Evolutionary conservation across 2,797 vertebrate species (phyloP), one percentile per base, ranked within the genome.

Genomic region (Crossoptilon crossoptilon): DNA sequence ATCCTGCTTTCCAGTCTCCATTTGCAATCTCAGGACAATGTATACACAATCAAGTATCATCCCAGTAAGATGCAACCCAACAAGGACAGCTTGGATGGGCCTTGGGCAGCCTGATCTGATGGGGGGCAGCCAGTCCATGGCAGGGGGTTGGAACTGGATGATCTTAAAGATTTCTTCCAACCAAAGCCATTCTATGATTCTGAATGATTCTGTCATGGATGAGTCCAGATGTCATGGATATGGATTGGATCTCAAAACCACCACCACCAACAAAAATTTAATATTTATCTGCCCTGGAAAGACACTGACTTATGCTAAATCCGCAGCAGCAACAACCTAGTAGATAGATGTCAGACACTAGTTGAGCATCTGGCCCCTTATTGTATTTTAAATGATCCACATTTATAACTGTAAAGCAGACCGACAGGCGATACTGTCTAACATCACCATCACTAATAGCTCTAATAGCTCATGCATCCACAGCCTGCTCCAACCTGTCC

Each of bases 331-430:
- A 58, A 39, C 59, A 72, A 88, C 22, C 35, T 73, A 11, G 76
- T 84, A 92, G 64, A 90, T 89, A 86, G 68, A 95, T 90, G 87
- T 93, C 83, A 93, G 92, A 59, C 73, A 92, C 56, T 73, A 86
- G 71, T 68, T 84, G 60, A 95, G 92, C 87, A 93, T 95, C 87
- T 95, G 92, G 79, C 67, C 87, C 64, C 53, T 73, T 92, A 91
- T 74, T 94, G 94, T 66, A 79, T 95, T 94, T 95, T 90, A 95
- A 95, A 95, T 92, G 46, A 91, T 86, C 67, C 74, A 95, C 94
- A 88, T 97, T 97, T 97, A 95, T 89, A 95, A 95, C 94, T 87
- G 84, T 96, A 95, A 96, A 94, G 80, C 79, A 91, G 87, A 96
- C 86, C 66, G 70, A 91, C 87, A 88, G 86, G 91, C 9, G 78